phyloP scores from a whole-genome alignment of 2,888 invertebrate genomes.

The Dysmachus trigonus region DNA sequence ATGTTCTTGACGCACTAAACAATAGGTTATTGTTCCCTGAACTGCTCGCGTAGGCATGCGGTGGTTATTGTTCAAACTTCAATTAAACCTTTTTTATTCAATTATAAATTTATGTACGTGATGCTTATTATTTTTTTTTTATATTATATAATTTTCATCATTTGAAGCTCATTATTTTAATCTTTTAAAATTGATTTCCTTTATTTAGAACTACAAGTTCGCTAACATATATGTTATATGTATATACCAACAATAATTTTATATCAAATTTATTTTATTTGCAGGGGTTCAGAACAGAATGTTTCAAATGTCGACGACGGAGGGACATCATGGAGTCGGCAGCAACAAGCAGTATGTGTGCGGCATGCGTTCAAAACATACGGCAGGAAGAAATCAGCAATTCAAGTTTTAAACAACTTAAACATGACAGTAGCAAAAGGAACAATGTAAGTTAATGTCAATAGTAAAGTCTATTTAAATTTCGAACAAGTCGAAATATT shows the following conservation, averaged over 20 bases:
- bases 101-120: neutral
- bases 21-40: neutral
- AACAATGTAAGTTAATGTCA: slow-evolving; percentile 81
- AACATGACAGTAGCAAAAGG: slow-evolving; percentile 95
- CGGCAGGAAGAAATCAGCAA: slow-evolving; percentile 86
- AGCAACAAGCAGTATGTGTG: slow-evolving; percentile 87
- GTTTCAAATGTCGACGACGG: slow-evolving; percentile 63
- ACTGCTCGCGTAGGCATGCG: neutral
- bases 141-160: neutral
- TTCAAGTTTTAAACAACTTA: slow-evolving; percentile 86
- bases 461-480: neutral
- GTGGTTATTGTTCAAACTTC: neutral
- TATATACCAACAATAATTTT: too few relatives aligned
- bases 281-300: slow-evolving; percentile 61
- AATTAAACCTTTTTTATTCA: neutral
- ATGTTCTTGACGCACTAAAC: neutral
- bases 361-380: slow-evolving; percentile 89
- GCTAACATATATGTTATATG: too few relatives aligned
- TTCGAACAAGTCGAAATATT: too few relatives aligned
- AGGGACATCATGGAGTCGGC: slow-evolving; percentile 67
- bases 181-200: neutral
- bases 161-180: neutral
- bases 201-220: too few relatives aligned
- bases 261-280: slow-evolving; percentile 49
- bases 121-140: neutral